These are phyloP conservation scores for Rhinoraja longicauda DNA, from an alignment of 2,797 vertebrate species.

Conservation along the genomic window DNA sequence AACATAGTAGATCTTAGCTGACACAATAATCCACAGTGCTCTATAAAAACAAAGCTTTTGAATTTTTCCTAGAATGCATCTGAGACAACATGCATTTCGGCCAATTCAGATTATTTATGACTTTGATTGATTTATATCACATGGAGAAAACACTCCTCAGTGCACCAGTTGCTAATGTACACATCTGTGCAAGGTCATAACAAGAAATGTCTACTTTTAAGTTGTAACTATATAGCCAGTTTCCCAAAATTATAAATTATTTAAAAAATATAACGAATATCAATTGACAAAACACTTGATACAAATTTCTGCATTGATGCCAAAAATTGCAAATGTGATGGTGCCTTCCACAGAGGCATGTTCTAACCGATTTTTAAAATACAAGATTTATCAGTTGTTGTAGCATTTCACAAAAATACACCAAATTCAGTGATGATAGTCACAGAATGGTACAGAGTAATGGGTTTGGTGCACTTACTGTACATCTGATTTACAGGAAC, in stretches of 20 bases:
- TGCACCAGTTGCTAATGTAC: no score
- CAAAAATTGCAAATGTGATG: background rate
- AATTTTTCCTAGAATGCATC: background rate
- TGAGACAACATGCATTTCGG: background rate
- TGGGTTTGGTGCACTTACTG: background rate
- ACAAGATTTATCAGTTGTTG: background rate
- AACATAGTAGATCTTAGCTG: background rate
- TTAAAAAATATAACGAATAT: background rate
- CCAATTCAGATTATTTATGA: background rate
- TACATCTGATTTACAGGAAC: background rate
- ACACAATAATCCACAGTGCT: background rate
- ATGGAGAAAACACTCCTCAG: background rate
- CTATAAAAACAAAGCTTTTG: background rate
- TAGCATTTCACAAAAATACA: background rate
- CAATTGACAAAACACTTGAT: background rate
- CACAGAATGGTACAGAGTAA: background rate
- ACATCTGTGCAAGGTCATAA: background rate
- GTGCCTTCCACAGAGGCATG: background rate
- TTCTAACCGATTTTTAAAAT: background rate
- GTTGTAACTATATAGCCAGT: background rate
- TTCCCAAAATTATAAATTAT: background rate
- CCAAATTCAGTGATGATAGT: background rate
- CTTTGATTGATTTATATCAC: background rate
- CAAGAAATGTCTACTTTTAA: no score
- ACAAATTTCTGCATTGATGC: background rate